Conservation (phyloP, 2,888 invertebrate genomes). For the Caenorhabditis uteleia region DNA sequence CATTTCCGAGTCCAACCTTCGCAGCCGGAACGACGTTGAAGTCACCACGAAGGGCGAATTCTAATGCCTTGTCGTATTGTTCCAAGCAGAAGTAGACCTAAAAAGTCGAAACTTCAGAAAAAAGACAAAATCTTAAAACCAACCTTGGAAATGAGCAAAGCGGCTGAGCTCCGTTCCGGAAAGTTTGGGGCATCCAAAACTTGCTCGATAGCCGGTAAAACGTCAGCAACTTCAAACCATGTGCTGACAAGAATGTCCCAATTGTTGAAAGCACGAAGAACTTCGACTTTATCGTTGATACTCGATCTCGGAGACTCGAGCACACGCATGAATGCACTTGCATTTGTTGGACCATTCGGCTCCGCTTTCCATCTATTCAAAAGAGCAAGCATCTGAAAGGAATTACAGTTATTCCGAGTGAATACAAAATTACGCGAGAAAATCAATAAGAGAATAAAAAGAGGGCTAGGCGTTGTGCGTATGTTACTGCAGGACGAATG, state of each 20-base stretch:
- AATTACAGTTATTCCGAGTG: too few species aligned
- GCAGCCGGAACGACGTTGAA: constrained; percentile 34
- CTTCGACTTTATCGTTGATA: constrained; percentile 18
- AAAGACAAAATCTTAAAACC: too few species aligned
- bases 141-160: constrained; percentile 36
- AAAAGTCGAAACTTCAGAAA: too few species aligned
- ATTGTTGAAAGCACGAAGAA: constrained; percentile 34
- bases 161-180: constrained; percentile 19
- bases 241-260: constrained; percentile 31
- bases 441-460: too few species aligned
- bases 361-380: constrained; percentile 40
- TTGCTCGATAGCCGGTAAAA: constrained; percentile 26
- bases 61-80: constrained; percentile 30
- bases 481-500: too few species aligned
- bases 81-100: constrained; percentile 36
- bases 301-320: constrained; percentile 23
- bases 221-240: constrained; percentile 41
- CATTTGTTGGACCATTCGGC: constrained; percentile 32
- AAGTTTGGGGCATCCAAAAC: constrained; percentile 14
- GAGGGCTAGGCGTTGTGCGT: too few species aligned
- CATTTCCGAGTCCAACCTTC: constrained; percentile 22
- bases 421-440: too few species aligned
- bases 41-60: constrained; percentile 27
- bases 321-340: constrained; percentile 36
- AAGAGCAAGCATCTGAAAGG: constrained; percentile 44